Base-by-base conservation (phyloP, 2,888 invertebrate species). In the Epinotia nisella region DNA sequence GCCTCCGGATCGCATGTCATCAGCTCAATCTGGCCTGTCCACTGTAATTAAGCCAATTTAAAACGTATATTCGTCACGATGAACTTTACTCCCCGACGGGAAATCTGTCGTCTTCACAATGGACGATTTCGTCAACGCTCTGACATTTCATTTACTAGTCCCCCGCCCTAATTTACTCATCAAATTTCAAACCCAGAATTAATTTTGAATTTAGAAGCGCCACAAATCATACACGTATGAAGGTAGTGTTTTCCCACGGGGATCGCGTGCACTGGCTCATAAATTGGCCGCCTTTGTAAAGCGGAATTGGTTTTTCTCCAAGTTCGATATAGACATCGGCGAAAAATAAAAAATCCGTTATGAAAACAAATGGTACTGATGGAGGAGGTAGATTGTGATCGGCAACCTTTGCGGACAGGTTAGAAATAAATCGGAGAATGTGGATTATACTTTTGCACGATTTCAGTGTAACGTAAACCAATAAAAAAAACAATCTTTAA, bases 231-330 rank as follows among this genome's bases (percentile, higher is more conserved):
- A 73, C 58, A 72, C 58, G 68, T 74, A 65, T 72, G 71, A 75
- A 75, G 70, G 76, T 75, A 76, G 76, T 77, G 76, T 72, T 76
- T 69, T 73, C 78, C 76, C 75, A 41, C 53, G 82, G 83, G 78
- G 78, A 80, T 82, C 78, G 79, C 83, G 81, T 83, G 84, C 82
- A 81, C 79, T 80, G 82, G 80, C 81, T 84, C 87, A 88, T 88
- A 88, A 89, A 90, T 90, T 89, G 89, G 82, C 82, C 76, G 82
- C 86, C 84, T 87, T 90, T 90, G 89, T 90, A 81, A 76, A 79
- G 71, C 81, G 86, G 82, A 87, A 90, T 90, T 90, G 89, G 86
- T 89, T 90, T 88, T 89, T 87, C 85, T 86, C 80, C 77, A 79
- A 85, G 82, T 83, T 83, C 84, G 81, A 83, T 81, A 81, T 82